Percentiles rank a stretch among this genome's conserved stretches.
These are phyloP conservation scores for Drosophila jambulina DNA, from an alignment of 1,140 invertebrate species.

Conservation along the genomic window DNA sequence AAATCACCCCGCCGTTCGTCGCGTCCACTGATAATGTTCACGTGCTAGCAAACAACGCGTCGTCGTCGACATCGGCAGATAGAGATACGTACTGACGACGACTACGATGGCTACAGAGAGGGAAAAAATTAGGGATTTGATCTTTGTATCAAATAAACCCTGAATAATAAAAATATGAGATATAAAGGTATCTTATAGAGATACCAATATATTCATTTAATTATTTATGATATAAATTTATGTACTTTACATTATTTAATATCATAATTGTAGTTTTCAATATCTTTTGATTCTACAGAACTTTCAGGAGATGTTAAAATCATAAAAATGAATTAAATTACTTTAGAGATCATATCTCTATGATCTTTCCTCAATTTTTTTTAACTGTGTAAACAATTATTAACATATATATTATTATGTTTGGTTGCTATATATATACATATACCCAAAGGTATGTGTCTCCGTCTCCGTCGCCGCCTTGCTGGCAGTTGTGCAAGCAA, in stretches of 20 bases:
- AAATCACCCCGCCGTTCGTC: constrained; percentile 18
- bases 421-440: neutral
- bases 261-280: too few species aligned
- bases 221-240: neutral
- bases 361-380: neutral
- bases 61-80: constrained; percentile 35
- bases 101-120: neutral
- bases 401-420: neutral
- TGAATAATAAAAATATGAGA: neutral
- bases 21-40: constrained; percentile 66
- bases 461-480: constrained; percentile 10
- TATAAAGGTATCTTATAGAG: neutral
- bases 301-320: neutral
- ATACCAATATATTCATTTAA: neutral
- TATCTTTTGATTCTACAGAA: neutral
- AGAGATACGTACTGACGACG: constrained; percentile 15
- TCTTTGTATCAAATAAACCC: neutral
- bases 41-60: constrained; percentile 50
- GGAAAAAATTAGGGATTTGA: neutral
- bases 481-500: constrained; percentile 22
- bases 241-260: too few species aligned
- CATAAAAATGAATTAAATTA: neutral
- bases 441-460: constrained; percentile 3
- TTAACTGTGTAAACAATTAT: constrained; percentile 8
- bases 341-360: neutral